Evolutionary conservation across 2,888 invertebrate genomes (phyloP).

Genomic region (Parnassius smintheus): DNA sequence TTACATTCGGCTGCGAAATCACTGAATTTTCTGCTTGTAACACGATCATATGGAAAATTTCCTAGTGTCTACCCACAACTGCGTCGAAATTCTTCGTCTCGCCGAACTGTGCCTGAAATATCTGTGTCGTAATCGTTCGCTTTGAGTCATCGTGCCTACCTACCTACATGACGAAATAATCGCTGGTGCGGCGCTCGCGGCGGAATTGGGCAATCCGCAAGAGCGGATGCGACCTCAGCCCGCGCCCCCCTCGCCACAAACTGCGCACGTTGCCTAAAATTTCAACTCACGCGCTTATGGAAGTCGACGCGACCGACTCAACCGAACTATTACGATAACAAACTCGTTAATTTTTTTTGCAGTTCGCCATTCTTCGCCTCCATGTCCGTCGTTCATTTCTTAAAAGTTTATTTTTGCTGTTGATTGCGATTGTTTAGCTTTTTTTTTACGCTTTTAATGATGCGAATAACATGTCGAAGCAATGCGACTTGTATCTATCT

Average conservation of each 20-base stretch:
- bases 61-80: conserved; percentile 14
- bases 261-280: conserved; percentile 46
- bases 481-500: conserved; percentile 31
- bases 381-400: conserved; percentile 32
- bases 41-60: conserved; percentile 38
- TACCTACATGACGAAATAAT: conserved; percentile 60
- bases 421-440: conserved; percentile 33
- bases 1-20: conserved; percentile 72
- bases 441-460: conserved; percentile 25
- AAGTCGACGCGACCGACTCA: conserved; percentile 46
- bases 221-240: conserved; percentile 52
- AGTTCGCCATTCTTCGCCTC: conserved; percentile 38
- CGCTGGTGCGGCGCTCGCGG: conserved; percentile 51
- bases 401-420: conserved; percentile 31
- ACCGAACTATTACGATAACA: conserved; percentile 51
- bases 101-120: conserved; percentile 42
- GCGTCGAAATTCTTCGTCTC: conserved; percentile 6
- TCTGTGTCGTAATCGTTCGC: conserved; percentile 56
- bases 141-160: conserved; percentile 59
- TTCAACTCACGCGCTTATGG: conserved; percentile 47
- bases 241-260: conserved; percentile 27
- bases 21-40: conserved; percentile 74
- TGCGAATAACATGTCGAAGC: conserved; percentile 39
- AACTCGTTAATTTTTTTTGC: conserved; percentile 51
- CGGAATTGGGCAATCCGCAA: conserved; percentile 74